These are phyloP conservation scores for Lampropteryx suffumata DNA, from an alignment of 2,888 invertebrate species.

Conservation along the genomic window DNA sequence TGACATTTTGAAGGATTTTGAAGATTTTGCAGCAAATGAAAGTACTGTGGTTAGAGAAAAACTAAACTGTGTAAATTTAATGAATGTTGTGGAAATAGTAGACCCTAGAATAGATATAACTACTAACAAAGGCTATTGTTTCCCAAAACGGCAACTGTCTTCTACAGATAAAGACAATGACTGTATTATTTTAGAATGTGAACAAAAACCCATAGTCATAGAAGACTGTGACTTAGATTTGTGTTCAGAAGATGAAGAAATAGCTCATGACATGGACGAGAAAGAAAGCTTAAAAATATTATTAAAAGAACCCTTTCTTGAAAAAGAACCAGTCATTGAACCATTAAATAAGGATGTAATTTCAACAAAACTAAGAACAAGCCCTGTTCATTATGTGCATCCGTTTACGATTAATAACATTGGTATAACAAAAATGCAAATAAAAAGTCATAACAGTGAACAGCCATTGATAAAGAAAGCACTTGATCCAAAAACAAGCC, in stretches of 20 bases:
- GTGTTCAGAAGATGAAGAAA: not conserved
- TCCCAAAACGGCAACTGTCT: not conserved
- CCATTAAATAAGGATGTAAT: too few species aligned
- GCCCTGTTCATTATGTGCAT: too few species aligned
- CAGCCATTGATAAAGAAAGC: too few species aligned
- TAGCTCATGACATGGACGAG: not conserved
- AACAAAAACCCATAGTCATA: not conserved
- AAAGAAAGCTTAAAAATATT: not conserved
- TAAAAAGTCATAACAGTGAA: too few species aligned
- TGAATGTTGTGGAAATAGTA: not conserved
- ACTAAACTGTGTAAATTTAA: not conserved
- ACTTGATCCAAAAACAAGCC: too few species aligned
- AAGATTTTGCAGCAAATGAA: not conserved
- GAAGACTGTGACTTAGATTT: not conserved
- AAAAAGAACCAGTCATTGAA: too few species aligned
- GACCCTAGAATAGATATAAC: not conserved
- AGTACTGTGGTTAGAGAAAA: not conserved
- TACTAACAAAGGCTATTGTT: not conserved
- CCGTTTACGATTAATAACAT: too few species aligned
- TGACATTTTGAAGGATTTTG: not conserved
- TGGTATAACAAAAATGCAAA: too few species aligned
- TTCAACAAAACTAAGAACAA: too few species aligned
- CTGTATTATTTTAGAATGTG: slow-evolving; percentile 1
- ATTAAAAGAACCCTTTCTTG: too few species aligned
- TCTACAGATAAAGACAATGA: not conserved